Evolutionary conservation across 2,797 vertebrate species (phyloP), one percentile per base, ranked within the genome.

Genomic region (Atherinosoma microstoma): DNA sequence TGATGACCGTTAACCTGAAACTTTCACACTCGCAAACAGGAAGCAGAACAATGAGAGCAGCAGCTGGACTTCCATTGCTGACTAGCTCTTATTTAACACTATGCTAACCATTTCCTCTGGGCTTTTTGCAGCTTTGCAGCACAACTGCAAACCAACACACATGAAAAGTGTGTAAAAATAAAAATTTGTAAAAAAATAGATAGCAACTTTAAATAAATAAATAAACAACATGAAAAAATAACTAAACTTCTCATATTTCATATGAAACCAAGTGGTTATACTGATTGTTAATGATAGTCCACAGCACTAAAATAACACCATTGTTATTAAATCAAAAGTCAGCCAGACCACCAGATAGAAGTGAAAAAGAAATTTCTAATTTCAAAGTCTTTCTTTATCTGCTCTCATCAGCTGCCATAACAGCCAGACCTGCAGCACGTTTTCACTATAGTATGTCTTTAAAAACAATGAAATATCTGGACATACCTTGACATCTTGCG

Each of bases 11-110:
- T 72, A 64, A 85, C 74, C 51, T 34, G 6, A n/a, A 67, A 83
- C 64, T 74, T 85, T 86, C 69, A 87, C 69, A 70, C 66, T 75
- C 70, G 22, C 79, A 91, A 91, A 92, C 90, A 93, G 93, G 92
- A 94, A 92, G 81, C 57, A 84, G 87, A 92, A 94, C 92, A 92
- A 94, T 89, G 75, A 78, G 69, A 75, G 61, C 16, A 73, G 70
- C 73, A 56, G 67, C 58, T 76, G 80, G 64, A 86, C 69, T 81
- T 88, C 78, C 71, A 90, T 69, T 76, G 80, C 84, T 82, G 74
- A 79, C 70, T 70, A 36, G 54, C 63, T 75, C 29, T 70, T 49
- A 61, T 66, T 71, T 16, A 30, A 49, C 61, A 51, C 20, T 29
- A 53, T 3, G 11, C 20, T 20, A 65, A 76, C 60, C 2, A 38